Percentiles rank a stretch among this genome's conserved stretches.
Conservation (phyloP, 2,113 vertebrate species). For the Cebidichthys violaceus region DNA sequence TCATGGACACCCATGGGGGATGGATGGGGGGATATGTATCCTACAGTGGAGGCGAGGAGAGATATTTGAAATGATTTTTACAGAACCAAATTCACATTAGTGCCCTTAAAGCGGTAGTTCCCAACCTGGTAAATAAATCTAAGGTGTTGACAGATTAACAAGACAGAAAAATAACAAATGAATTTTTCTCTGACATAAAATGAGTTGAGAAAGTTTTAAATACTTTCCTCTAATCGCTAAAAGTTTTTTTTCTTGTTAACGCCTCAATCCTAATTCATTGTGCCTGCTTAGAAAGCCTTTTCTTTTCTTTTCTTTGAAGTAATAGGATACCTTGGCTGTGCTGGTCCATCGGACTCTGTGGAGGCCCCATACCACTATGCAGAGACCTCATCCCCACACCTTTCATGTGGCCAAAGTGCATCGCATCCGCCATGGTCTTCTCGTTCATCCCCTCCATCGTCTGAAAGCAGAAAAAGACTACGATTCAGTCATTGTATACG, state of each 20-base stretch:
- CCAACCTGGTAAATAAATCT: neutral
- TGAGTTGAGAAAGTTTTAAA: neutral
- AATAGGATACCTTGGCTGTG: slow-evolving; percentile 92
- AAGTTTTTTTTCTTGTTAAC: neutral
- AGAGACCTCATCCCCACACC: slow-evolving; percentile 91
- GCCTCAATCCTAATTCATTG: neutral
- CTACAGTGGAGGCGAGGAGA: slow-evolving; percentile 73
- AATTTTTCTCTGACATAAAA: neutral
- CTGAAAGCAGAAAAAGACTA: slow-evolving; percentile 77
- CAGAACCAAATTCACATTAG: neutral
- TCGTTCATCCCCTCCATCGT: slow-evolving; percentile 94
- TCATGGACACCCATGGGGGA: slow-evolving; percentile 94
- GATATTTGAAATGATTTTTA: neutral
- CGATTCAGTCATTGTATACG: neutral
- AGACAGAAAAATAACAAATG: neutral
- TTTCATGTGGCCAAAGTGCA: slow-evolving; percentile 95
- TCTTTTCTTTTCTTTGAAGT: neutral
- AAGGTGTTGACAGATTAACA: neutral
- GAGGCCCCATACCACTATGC: slow-evolving; percentile 96
- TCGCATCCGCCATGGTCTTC: slow-evolving; percentile 92
- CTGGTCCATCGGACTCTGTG: slow-evolving; percentile 98
- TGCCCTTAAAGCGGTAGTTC: neutral
- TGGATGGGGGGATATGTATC: slow-evolving; percentile 96
- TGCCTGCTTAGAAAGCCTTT: neutral
- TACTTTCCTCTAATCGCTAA: neutral